Percentiles rank a stretch among this genome's conserved stretches.
Conservation (phyloP, 2,797 vertebrate species). For the Pipistrellus pygmaeus region DNA sequence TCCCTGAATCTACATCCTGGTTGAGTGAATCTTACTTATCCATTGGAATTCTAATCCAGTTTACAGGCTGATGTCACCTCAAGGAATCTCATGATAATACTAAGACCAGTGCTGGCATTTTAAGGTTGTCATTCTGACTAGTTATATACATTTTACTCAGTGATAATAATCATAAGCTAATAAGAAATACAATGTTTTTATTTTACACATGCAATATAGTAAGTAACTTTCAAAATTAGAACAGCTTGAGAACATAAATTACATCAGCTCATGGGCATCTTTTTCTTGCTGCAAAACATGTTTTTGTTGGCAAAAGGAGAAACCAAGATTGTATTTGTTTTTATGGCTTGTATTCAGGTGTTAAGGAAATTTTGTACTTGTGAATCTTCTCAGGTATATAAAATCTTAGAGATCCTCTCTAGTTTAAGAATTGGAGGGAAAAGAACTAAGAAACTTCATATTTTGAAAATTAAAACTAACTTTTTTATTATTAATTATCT, state of each 20-base stretch:
- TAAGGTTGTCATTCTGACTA: not conserved
- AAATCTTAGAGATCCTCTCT: constrained; percentile 13
- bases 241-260: constrained; percentile 53
- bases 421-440: not conserved
- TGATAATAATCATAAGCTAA: not conserved
- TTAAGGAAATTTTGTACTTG: not conserved
- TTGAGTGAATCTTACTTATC: not conserved
- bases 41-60: not conserved
- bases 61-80: not conserved
- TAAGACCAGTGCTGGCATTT: not conserved
- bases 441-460: not conserved
- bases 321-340: not conserved
- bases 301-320: constrained; percentile 35
- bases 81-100: not conserved
- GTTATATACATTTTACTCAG: not conserved
- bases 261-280: constrained; percentile 5
- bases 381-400: not conserved
- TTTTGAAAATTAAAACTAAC: constrained; percentile 28
- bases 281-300: constrained; percentile 34
- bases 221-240: constrained; percentile 34
- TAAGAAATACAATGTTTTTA: constrained; percentile 11
- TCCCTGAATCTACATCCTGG: not conserved
- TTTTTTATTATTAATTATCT: not conserved
- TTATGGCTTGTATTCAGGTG: not conserved
- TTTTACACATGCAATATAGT: not conserved